phyloP scores from a whole-genome alignment of 2,797 vertebrate genomes.

The Mionectes olivaceus region DNA sequence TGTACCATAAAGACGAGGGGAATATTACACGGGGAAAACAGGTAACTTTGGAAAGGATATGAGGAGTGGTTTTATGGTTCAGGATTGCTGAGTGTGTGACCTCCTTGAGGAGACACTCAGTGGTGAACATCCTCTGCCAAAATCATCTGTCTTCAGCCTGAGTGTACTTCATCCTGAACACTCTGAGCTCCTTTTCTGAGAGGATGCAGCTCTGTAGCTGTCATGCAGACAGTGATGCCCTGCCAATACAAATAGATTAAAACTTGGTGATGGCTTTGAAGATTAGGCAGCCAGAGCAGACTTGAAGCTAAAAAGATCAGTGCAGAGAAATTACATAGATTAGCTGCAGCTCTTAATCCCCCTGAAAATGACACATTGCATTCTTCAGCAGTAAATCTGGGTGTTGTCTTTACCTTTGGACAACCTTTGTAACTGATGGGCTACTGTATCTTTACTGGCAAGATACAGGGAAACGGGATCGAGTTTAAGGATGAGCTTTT shows the following conservation, averaged over 20 bases:
- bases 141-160: background rate
- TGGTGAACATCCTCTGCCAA: background rate
- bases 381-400: background rate
- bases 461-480: background rate
- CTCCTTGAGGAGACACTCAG: background rate
- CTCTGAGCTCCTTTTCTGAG: background rate
- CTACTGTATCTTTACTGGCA: background rate
- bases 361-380: background rate
- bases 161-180: background rate
- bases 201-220: background rate
- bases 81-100: background rate
- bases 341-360: background rate
- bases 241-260: background rate
- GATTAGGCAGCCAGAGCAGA: background rate
- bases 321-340: background rate
- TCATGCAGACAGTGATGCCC: background rate
- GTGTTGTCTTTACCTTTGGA: background rate
- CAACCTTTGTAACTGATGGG: background rate
- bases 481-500: background rate
- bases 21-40: background rate
- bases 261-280: constrained; percentile 29
- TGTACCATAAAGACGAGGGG: background rate
- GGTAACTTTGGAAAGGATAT: background rate
- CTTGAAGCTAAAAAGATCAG: background rate
- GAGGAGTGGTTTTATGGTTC: background rate